Percentiles rank a stretch among this genome's conserved stretches.
These are phyloP conservation scores for Nycticorax nycticorax DNA, from an alignment of 2,113 vertebrate species.

Conservation along the genomic window DNA sequence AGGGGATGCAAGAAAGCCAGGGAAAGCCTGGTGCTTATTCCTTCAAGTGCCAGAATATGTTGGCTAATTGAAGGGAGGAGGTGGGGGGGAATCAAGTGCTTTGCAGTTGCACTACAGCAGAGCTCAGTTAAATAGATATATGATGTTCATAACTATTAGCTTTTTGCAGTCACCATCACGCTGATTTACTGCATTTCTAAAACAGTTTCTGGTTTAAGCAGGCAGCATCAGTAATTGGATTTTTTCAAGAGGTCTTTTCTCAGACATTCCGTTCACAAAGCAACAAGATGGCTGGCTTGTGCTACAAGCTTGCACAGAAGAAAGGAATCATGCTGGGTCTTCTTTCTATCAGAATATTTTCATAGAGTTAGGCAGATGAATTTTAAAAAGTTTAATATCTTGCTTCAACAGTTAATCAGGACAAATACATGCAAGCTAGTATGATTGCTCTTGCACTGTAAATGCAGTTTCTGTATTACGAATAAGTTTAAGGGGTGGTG, in stretches of 20 bases:
- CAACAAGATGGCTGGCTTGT: background rate
- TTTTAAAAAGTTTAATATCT: background rate
- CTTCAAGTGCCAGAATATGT: background rate
- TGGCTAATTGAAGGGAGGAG: background rate
- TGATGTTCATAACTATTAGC: background rate
- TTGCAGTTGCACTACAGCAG: background rate
- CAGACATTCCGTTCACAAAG: background rate
- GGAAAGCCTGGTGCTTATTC: background rate
- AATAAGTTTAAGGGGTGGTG: background rate
- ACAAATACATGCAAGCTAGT: background rate
- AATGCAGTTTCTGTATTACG: background rate
- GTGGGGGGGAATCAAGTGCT: background rate
- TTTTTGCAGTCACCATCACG: background rate
- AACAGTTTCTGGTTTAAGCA: background rate
- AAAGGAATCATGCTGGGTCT: background rate
- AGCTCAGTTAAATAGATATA: background rate
- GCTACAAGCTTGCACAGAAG: background rate
- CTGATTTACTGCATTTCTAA: background rate
- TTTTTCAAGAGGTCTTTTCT: background rate
- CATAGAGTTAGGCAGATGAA: background rate
- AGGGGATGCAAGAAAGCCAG: background rate
- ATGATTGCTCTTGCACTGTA: background rate
- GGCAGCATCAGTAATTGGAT: background rate
- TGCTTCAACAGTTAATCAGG: background rate
- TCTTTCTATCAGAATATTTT: background rate